Base-by-base conservation (phyloP, 2,113 vertebrate species). In the Stegastes partitus region DNA sequence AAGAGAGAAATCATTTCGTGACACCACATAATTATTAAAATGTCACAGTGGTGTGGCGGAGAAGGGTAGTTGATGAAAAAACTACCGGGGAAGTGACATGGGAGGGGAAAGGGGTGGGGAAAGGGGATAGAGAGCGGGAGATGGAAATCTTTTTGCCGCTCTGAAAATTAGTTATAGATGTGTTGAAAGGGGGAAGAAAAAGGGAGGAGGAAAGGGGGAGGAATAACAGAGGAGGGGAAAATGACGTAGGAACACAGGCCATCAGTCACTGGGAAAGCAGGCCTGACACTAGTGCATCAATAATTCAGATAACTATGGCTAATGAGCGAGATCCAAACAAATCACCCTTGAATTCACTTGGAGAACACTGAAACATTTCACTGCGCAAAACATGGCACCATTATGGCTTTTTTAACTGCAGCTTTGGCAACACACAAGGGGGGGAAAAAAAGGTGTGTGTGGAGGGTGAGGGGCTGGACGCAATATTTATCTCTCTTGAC, bases 241-340 rank as follows among this genome's bases (percentile, higher is more conserved):
- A 88, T 85, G 74, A 86, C 78, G 77, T 67, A 42, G 54, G 69
- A 90, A 83, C 81, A 79, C 22, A 81, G 50, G 75, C 83, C 84
- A 91, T 92, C 83, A 79, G 63, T 93, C 87, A 90, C 25, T n/a
- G 51, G 8, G 76, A 91, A 86, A 92, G 80, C 79, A 92, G 89
- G 68, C 73, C 59, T 84, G 88, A 90, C 87, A 87, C 71, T 14
- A 37, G 62, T 26, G 82, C 88, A 91, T 92, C 87, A 90, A 92
- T 93, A 91, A 92, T 93, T 93, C 87, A 91, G 85, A 91, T 79
- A 84, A 91, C 83, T 81, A 85, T 23, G 51, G 81, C 83, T 91
- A 92, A 93, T 91, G 87, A 90, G 91, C 61, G n/a, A 80, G 82
- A 90, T 89, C 86, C 79, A 90, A 91, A 93, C 89, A 90, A 91